These are phyloP conservation scores for Aegithalos caudatus DNA, from an alignment of 2,113 vertebrate genomes.

Conservation along the genomic window DNA sequence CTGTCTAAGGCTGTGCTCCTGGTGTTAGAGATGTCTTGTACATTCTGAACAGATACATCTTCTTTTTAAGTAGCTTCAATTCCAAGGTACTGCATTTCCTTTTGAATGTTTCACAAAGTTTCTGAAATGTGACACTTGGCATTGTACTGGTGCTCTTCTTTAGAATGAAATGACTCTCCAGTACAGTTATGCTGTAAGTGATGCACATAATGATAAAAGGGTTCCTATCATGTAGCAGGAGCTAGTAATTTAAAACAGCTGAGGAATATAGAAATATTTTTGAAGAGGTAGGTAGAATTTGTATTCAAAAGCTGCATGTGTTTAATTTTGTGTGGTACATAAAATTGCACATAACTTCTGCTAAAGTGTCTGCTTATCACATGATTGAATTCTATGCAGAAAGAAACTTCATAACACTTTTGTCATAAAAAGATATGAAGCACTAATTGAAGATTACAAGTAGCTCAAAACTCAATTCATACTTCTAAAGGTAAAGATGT, in stretches of 20 bases:
- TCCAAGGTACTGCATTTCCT: background rate
- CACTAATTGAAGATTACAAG: background rate
- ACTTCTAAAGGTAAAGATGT: background rate
- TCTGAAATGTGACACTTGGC: background rate
- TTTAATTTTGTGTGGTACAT: background rate
- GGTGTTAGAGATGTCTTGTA: background rate
- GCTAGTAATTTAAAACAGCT: background rate
- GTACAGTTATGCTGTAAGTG: background rate
- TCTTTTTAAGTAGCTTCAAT: background rate
- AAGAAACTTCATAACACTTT: background rate
- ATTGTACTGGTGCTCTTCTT: background rate
- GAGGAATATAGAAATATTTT: background rate
- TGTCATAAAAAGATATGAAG: background rate
- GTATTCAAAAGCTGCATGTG: background rate
- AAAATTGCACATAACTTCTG: background rate
- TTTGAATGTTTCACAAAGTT: background rate
- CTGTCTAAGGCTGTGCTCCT: background rate
- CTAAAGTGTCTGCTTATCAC: background rate
- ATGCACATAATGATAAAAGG: background rate
- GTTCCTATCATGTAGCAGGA: background rate
- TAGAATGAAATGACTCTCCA: background rate
- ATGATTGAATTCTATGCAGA: background rate
- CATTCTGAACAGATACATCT: fast-evolving
- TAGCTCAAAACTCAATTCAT: background rate
- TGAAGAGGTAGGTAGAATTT: background rate